Percentiles rank a stretch among this genome's conserved stretches.
phyloP scores from a whole-genome alignment of 2,113 vertebrate genomes.

The Leptocoma aspasia region DNA sequence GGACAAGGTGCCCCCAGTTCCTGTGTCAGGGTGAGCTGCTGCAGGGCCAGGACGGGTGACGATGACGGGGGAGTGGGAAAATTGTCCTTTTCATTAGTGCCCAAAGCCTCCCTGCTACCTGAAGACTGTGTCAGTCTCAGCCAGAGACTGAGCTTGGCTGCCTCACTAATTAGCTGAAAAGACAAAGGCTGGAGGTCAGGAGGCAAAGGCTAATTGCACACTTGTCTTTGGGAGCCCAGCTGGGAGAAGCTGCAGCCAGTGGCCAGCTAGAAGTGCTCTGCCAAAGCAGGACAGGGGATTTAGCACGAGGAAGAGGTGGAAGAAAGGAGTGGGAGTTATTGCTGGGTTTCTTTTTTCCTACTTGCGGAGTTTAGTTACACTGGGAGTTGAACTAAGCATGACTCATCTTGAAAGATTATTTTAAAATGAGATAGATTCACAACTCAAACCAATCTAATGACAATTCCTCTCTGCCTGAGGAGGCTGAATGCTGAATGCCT shows the following conservation, averaged over 20 bases:
- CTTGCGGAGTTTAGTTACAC: neutral
- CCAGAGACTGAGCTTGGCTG: neutral
- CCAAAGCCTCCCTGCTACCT: neutral
- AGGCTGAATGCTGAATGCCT: neutral
- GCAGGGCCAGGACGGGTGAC: neutral
- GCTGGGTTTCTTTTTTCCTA: neutral
- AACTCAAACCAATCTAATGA: neutral
- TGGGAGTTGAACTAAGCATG: neutral
- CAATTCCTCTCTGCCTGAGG: neutral
- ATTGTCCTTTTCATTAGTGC: neutral
- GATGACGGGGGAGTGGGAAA: neutral
- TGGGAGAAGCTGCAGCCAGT: neutral
- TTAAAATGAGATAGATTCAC: conserved; percentile 19
- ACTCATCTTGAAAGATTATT: conserved; percentile 18
- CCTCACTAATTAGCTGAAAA: neutral
- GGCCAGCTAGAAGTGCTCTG: neutral
- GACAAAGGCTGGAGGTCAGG: neutral
- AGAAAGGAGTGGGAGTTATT: neutral
- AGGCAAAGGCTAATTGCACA: neutral
- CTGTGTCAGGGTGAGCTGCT: neutral
- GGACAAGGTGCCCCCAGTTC: neutral
- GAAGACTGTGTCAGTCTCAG: neutral
- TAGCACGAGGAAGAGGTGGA: neutral
- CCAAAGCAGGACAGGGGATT: neutral
- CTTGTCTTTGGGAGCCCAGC: neutral